phyloP scores from a whole-genome alignment of 64 coral and sea anemone genomes.

The Montipora efflorescens region DNA sequence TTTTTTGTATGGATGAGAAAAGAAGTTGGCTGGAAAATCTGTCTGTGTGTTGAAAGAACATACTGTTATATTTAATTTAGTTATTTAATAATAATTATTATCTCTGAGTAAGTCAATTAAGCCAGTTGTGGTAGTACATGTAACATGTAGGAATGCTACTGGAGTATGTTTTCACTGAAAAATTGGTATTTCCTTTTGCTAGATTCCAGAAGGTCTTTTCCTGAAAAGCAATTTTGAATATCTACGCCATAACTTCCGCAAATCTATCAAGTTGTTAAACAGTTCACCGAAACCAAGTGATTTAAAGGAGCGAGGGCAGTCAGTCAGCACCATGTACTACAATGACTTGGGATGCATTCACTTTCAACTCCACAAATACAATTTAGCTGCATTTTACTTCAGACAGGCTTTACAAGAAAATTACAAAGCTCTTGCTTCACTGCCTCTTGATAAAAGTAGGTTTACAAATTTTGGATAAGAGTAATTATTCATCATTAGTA shows the following conservation, averaged over 20 bases:
- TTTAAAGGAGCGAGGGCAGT: constrained; percentile 74
- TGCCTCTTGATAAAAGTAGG: constrained; percentile 94
- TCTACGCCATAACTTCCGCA: constrained; percentile 94
- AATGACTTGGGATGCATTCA: constrained; percentile 99
- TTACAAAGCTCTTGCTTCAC: constrained; percentile 75
- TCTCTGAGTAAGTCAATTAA: no score
- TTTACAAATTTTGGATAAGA: background rate
- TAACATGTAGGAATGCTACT: no score
- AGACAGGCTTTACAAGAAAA: constrained; percentile 91
- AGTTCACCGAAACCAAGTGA: constrained; percentile 84
- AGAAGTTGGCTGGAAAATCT: no score
- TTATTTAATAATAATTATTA: no score
- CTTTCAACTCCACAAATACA: constrained; percentile 98
- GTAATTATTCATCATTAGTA: no score
- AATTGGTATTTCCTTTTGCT: background rate
- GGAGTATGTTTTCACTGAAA: background rate
- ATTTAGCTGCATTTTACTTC: constrained; percentile 95
- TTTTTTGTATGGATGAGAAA: no score
- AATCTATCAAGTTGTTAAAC: constrained; percentile 93
- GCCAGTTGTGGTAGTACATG: no score
- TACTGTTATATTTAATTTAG: no score
- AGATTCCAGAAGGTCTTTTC: constrained; percentile 89
- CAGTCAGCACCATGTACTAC: constrained; percentile 93
- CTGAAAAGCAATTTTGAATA: constrained; percentile 99
- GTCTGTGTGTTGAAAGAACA: no score